These are phyloP conservation scores for Takifugu rubripes DNA, from an alignment of 2,797 vertebrate species.

Conservation along the genomic window DNA sequence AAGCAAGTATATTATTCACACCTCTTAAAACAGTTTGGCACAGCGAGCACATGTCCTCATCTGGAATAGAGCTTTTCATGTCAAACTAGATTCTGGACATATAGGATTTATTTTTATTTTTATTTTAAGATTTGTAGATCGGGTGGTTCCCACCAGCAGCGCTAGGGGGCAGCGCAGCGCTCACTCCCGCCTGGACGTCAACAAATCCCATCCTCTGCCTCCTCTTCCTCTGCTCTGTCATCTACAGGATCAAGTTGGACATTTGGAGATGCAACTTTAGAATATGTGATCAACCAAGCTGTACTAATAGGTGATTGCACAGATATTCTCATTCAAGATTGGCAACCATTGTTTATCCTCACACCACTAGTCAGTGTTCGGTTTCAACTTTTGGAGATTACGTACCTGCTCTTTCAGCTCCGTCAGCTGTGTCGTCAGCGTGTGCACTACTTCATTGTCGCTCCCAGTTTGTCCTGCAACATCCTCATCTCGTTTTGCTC, in stretches of 20 bases:
- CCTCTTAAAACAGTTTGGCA: no score
- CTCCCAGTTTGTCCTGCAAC: constrained; percentile 87
- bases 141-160: constrained; percentile 74
- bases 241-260: constrained; percentile 45
- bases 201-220: constrained; percentile 79
- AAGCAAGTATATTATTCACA: no score
- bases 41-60: no score
- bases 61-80: no score
- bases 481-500: constrained; percentile 97
- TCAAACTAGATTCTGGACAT: no score
- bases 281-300: no score
- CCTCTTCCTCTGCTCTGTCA: constrained; percentile 81
- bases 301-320: no score
- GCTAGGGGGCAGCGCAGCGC: constrained; percentile 53
- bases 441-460: constrained; percentile 91
- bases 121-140: constrained; percentile 58
- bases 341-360: no score
- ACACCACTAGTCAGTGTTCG: no score
- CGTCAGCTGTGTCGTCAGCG: constrained; percentile 87
- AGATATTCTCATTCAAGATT: no score
- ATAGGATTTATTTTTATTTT: neutral
- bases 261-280: no score
- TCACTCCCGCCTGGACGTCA: constrained; percentile 66
- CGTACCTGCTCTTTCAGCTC: constrained; percentile 96
- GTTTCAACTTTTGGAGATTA: no score